These are phyloP conservation scores for Portunus trituberculatus DNA, from an alignment of 1,140 invertebrate species.

Conservation along the genomic window DNA sequence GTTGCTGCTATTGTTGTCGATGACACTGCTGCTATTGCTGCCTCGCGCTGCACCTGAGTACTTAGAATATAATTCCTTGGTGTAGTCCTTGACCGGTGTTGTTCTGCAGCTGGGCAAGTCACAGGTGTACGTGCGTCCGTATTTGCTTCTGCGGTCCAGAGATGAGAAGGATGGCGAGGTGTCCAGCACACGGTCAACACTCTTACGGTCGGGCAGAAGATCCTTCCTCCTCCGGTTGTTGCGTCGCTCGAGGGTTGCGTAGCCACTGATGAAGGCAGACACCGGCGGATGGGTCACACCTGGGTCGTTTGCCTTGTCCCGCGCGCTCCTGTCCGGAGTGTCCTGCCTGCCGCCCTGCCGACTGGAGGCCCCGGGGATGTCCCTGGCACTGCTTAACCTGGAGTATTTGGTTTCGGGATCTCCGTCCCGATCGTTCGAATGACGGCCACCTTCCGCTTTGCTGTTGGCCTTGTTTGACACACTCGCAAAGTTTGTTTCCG, in stretches of 20 bases:
- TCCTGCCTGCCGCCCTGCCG: background rate
- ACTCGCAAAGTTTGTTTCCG: background rate
- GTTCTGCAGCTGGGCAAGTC: conserved; percentile 59
- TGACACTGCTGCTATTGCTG: background rate
- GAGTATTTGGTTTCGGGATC: conserved; percentile 37
- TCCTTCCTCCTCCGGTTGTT: conserved; percentile 62
- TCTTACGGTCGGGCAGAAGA: conserved; percentile 32
- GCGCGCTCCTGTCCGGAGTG: background rate
- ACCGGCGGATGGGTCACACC: background rate
- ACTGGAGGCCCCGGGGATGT: background rate
- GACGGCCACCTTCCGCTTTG: background rate
- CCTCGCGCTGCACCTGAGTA: background rate
- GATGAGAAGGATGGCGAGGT: conserved; percentile 32
- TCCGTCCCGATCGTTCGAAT: background rate
- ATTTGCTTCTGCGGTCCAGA: conserved; percentile 48
- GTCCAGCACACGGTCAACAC: conserved; percentile 50
- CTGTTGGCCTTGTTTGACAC: too few relatives aligned
- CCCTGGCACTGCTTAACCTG: background rate
- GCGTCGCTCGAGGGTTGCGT: conserved; percentile 60
- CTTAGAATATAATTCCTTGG: conserved; percentile 48
- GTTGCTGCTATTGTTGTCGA: background rate
- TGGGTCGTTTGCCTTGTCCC: background rate
- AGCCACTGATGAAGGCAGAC: conserved; percentile 45
- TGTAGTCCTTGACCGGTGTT: conserved; percentile 28
- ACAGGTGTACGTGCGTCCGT: conserved; percentile 66